phyloP scores from a whole-genome alignment of 2,113 vertebrate genomes.

The Scytalopus superciliaris region DNA sequence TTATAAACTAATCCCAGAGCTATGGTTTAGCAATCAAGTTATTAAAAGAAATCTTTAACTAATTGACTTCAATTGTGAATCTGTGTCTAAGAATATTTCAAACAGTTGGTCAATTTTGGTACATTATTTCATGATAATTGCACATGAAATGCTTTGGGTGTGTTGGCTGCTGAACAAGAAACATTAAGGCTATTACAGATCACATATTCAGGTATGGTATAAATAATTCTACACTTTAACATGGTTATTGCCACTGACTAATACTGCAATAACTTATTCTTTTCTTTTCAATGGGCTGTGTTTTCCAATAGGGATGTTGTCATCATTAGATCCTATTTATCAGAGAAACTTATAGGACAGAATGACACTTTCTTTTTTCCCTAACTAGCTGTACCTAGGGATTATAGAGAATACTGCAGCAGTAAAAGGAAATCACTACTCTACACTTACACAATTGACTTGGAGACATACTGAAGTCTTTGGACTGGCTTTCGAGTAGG shows the following conservation, averaged over 20 bases:
- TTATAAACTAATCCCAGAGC: not conserved
- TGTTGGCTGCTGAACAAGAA: conserved; percentile 31
- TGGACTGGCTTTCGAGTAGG: not conserved
- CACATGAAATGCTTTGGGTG: conserved; percentile 24
- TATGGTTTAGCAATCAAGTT: conserved; percentile 23
- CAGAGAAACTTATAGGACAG: not conserved
- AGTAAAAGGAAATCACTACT: not conserved
- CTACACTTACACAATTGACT: not conserved
- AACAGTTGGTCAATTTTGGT: conserved; percentile 55
- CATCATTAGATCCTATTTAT: not conserved
- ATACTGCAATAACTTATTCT: not conserved
- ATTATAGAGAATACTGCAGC: not conserved
- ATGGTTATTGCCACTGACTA: not conserved
- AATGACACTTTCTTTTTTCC: not conserved
- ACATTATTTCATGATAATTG: conserved; percentile 54
- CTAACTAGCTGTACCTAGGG: not conserved
- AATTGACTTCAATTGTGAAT: conserved; percentile 54
- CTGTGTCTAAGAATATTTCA: conserved; percentile 13
- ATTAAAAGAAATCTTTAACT: conserved; percentile 20
- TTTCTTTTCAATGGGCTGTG: not conserved
- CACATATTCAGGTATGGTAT: not conserved
- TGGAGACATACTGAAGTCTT: not conserved
- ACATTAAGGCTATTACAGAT: conserved; percentile 7
- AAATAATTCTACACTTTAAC: not conserved
- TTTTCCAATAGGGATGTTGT: not conserved